Percentiles rank a stretch among this genome's conserved stretches.
Evolutionary conservation across 2,113 vertebrate species (phyloP).

Genomic region (Meleagris gallopavo): DNA sequence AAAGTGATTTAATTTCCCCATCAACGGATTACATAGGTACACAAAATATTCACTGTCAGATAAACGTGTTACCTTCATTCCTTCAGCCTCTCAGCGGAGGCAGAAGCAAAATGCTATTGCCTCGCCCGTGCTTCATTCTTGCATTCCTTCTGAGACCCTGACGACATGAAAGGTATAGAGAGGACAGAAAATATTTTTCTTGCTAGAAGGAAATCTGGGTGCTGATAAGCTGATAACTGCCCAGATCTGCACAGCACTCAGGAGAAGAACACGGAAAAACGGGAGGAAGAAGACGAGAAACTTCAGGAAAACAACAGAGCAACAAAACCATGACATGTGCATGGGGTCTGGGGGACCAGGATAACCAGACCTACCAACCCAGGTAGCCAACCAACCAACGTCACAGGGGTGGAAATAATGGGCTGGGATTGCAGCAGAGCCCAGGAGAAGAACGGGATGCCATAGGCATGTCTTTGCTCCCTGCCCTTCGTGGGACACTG

Average conservation of each 20-base stretch:
- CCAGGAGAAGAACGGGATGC: background rate
- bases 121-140: background rate
- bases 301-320: background rate
- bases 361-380: background rate
- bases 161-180: background rate
- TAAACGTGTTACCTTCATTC: background rate
- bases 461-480: background rate
- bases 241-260: accelerated
- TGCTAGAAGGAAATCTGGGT: background rate
- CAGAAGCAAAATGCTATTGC: background rate
- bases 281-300: background rate
- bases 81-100: background rate
- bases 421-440: background rate
- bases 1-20: constrained; percentile 61
- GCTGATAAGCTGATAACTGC: background rate
- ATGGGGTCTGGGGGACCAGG: background rate
- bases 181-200: background rate
- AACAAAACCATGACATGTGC: background rate
- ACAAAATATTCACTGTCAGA: constrained; percentile 21
- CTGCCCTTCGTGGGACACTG: background rate
- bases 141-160: background rate
- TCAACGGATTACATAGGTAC: constrained; percentile 10
- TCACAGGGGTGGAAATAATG: background rate
- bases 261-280: background rate
- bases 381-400: too few relatives aligned